Conservation (phyloP, 2,888 invertebrate genomes). For the Spisula subtruncata region DNA sequence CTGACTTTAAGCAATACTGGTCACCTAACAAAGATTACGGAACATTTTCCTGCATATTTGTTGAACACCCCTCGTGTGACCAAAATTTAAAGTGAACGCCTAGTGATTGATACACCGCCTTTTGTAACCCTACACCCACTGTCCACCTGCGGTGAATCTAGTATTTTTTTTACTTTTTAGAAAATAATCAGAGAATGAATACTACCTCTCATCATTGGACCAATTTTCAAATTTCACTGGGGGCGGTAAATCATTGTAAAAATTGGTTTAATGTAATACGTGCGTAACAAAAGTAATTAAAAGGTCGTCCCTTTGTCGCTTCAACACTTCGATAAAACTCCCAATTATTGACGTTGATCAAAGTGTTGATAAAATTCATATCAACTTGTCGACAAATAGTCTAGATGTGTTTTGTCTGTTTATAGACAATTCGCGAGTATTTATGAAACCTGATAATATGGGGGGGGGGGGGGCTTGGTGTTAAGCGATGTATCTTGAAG, state of each 20-base stretch:
- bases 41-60: too few species aligned
- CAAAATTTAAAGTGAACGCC: too few species aligned
- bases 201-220: background rate
- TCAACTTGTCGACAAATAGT: background rate
- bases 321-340: background rate
- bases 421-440: too few species aligned
- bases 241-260: background rate
- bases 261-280: background rate
- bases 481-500: too few species aligned
- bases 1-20: too few species aligned
- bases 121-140: background rate
- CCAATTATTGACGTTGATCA: background rate
- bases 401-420: background rate
- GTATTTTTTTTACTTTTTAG: background rate
- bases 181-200: background rate
- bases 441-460: too few species aligned
- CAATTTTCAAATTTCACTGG: background rate
- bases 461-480: too few species aligned
- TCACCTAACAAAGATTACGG: too few species aligned
- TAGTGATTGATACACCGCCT: background rate
- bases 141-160: background rate
- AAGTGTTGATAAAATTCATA: background rate
- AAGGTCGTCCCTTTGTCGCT: background rate
- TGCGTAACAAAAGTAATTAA: slow-evolving; percentile 14
- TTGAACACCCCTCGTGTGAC: too few species aligned